Evolutionary conservation across 1,140 invertebrate genomes (phyloP).

Genomic region (Trissolcus basalis): DNA sequence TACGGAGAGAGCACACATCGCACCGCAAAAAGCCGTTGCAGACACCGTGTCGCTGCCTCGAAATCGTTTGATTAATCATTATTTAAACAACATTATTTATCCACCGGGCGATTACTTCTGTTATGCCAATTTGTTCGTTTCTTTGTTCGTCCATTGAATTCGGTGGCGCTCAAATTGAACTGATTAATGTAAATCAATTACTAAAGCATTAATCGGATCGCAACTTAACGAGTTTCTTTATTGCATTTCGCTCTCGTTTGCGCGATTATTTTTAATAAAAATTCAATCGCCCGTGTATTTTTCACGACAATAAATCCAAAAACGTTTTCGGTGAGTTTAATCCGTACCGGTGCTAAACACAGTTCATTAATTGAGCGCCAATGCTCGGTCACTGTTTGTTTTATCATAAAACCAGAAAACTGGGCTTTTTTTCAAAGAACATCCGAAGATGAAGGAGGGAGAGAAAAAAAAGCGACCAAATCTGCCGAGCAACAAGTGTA

Average conservation of each 20-base stretch:
- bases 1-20: conserved; percentile 8
- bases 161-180: not conserved
- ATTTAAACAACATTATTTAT: conserved; percentile 57
- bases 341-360: too few species aligned
- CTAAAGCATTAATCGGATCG: too few species aligned
- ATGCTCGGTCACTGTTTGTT: not conserved
- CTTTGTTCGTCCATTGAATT: conserved; percentile 8
- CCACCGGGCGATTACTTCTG: conserved; percentile 20
- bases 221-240: too few species aligned
- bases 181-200: too few species aligned
- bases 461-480: conserved; percentile 40
- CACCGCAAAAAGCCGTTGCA: conserved; percentile 47
- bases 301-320: too few species aligned
- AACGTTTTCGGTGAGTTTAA: too few species aligned
- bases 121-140: conserved; percentile 14
- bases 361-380: too few species aligned
- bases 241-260: too few species aligned
- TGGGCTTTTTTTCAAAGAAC: conserved; percentile 16
- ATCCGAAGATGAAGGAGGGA: conserved; percentile 9
- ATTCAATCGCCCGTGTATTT: too few species aligned
- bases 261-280: too few species aligned
- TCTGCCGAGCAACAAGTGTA: conserved; percentile 59
- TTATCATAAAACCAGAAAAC: conserved; percentile 10
- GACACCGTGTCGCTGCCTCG: conserved; percentile 23
- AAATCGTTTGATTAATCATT: conserved; percentile 58